Evolutionary conservation across 2,113 vertebrate genomes (phyloP).

Genomic region (Telmatochromis sp.): DNA sequence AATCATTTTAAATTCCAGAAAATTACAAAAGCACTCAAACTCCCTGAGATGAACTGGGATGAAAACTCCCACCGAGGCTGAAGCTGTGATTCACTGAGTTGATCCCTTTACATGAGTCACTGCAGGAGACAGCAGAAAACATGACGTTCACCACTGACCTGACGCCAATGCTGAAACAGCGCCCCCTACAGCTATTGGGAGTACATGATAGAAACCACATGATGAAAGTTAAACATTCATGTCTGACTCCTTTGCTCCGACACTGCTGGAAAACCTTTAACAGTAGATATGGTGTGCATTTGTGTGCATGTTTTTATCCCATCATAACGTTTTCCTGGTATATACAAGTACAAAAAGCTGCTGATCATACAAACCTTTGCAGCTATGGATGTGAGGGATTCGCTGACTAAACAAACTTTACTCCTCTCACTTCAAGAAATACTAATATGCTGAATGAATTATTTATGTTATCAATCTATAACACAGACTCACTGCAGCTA

Average conservation of each 20-base stretch:
- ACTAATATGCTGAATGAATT: background rate
- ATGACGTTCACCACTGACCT: background rate
- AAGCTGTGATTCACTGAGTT: background rate
- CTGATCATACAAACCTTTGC: background rate
- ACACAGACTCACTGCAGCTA: background rate
- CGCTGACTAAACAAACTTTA: background rate
- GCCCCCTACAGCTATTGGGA: background rate
- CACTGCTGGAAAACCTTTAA: background rate
- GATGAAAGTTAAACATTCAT: background rate
- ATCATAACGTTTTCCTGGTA: background rate
- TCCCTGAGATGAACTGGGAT: constrained; percentile 39
- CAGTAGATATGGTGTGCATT: background rate
- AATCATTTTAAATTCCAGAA: background rate
- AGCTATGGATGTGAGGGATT: background rate
- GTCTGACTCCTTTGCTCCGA: background rate
- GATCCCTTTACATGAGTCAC: background rate
- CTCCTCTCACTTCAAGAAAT: background rate
- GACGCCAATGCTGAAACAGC: background rate
- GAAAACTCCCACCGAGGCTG: background rate
- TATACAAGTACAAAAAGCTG: background rate
- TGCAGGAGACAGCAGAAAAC: background rate
- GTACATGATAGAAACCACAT: background rate
- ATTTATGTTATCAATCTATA: background rate
- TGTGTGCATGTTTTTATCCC: background rate
- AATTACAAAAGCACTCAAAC: background rate